Base-by-base conservation (phyloP, 2,888 invertebrate species). In the Drosophila mettleri region DNA sequence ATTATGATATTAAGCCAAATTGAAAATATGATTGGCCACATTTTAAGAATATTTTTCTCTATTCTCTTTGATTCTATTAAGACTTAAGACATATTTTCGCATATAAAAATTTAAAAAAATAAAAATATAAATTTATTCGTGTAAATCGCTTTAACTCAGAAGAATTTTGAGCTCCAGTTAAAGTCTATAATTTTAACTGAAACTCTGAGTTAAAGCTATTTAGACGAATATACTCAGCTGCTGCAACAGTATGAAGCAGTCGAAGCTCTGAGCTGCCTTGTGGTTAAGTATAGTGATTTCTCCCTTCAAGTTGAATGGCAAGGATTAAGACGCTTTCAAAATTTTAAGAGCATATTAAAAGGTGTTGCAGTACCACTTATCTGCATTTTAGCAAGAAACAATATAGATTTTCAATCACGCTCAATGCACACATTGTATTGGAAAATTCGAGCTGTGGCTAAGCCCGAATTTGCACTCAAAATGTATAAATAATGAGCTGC, bases 321-420 rank as follows among this genome's bases (percentile, higher is more conserved):
- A 27, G 16, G 43, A 45, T 43, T 43, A 43, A n/a, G 24, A 43
- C 9, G 24, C 43, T 9, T 43, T 43, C 24, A n/a, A 27, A 24
- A 6, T 9, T 5, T 10, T 16, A 24, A 43, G 2, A 10, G 43
- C n/a, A 43, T 27, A 43, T 43, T 10, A 5, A 16, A 0, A 12
- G 24, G 24, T 43, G n/a, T 2, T 38, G 18, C 10, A 18, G 2
- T 43, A 43, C 24, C 22, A 4, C 14, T 4, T 9, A 41, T 22
- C n/a, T 43, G 5, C 20, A 5, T 7, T 9, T 8, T 12, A 12
- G 20, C 39, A 12, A 18, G 20, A 14, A 41, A 14, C 14, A 22
- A n/a, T 10, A 16, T 27, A 45, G 16, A 29, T 16, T 29, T 45
- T 45, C 31, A 48, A 48, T 31, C 12, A 43, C 18, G n/a, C 24